Conservation (phyloP, 2,888 invertebrate genomes). For the Acholoe squamosa region DNA sequence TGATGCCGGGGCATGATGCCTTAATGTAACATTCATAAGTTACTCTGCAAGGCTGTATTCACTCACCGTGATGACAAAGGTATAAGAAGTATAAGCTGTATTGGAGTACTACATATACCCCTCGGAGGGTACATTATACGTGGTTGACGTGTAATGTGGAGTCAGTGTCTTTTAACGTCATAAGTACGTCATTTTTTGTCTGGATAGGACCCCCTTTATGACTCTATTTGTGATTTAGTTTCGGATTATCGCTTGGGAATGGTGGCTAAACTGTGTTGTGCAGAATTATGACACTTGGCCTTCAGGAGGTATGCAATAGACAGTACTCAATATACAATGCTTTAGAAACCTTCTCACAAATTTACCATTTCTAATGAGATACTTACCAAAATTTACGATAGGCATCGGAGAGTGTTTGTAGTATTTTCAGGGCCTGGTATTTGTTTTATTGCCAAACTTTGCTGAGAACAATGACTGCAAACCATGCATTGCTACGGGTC, state of each 20-base stretch:
- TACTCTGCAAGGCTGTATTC: too few relatives aligned
- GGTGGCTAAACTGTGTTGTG: background rate
- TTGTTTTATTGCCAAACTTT: too few relatives aligned
- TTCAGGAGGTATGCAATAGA: background rate
- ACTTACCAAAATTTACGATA: too few relatives aligned
- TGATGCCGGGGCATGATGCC: too few relatives aligned
- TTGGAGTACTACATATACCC: too few relatives aligned
- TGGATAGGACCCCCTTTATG: background rate
- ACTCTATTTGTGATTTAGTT: conserved; percentile 30
- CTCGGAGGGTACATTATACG: background rate
- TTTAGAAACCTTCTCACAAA: background rate
- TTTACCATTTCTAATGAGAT: too few relatives aligned
- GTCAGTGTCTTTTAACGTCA: background rate
- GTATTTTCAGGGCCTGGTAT: too few relatives aligned
- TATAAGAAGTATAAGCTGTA: too few relatives aligned
- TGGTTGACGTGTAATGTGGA: background rate
- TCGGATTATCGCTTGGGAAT: background rate
- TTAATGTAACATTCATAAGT: too few relatives aligned
- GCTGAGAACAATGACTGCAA: background rate
- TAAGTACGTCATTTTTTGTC: background rate
- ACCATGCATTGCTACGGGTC: background rate
- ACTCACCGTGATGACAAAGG: too few relatives aligned
- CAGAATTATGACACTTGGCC: background rate
- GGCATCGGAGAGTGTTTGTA: too few relatives aligned
- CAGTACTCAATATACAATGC: background rate